Evolutionary conservation across 2,797 vertebrate species (phyloP), one percentile per base, ranked within the genome.

Genomic region (Aviceda leuphotes): DNA sequence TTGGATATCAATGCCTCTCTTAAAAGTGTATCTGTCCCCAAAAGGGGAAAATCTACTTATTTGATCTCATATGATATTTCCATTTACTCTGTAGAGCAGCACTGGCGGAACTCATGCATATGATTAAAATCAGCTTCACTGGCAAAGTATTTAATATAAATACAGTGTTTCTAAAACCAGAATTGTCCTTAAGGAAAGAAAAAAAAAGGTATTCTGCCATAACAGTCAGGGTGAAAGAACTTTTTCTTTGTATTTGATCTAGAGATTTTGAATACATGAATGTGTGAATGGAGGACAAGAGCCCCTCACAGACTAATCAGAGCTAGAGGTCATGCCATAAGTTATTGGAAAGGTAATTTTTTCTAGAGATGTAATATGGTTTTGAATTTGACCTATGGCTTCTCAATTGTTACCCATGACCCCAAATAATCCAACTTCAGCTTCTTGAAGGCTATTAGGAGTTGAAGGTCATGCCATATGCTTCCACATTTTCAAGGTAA

Each of bases 301-400:
- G 89, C 47, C 95, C 86, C 93, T 93, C 67, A 62, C 59, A 94
- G 91, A 79, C 55, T 96, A 55, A 86, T 94, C 76, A 3, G 50
- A 87, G 89, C 86, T 87, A 73, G 63, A 96, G 85, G 92, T 93
- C 96, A 83, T 82, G 82, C 71, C 91, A 55, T 43, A 90, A 96
- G 68, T 62, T 95, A 90, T 88, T 95, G 77, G 78, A 94, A 97
- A 96, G 85, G 87, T 58, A 81, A 92, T 95, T 97, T 97, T 72
- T 84, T 83, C 66, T 94, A 86, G 79, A 39, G 91, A 79, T 86
- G 44, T 93, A 96, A 95, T 97, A 73, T 74, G 78, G 85, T 55
- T 87, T 96, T 97, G 91, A 93, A 87, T 95, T 95, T 96, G 96
- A 97, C 97, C 96, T 96, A 15, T 92, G 89, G 80, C 85, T 89